These are phyloP conservation scores for Chloroclysta siterata DNA, from an alignment of 2,888 invertebrate species.

Conservation along the genomic window DNA sequence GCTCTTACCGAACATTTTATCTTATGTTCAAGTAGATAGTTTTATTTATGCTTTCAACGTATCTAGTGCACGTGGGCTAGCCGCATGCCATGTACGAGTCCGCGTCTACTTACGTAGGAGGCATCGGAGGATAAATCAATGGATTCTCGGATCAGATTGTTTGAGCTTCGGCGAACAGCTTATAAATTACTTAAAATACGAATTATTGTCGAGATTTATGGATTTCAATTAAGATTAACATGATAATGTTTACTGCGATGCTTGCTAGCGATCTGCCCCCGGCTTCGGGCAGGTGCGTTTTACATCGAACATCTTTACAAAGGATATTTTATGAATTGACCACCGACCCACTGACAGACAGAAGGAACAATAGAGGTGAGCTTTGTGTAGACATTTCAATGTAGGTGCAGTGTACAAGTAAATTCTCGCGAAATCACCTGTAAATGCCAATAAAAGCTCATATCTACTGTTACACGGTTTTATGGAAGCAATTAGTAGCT, in stretches of 20 bases:
- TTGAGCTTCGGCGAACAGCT: constrained; percentile 14
- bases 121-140: constrained; percentile 20
- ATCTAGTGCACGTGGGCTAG: constrained; percentile 11
- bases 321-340: neutral
- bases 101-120: constrained; percentile 15
- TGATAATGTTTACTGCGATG: constrained; percentile 12
- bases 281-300: neutral
- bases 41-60: constrained; percentile 10
- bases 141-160: constrained; percentile 9
- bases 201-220: constrained; percentile 21
- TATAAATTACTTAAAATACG: constrained; percentile 21
- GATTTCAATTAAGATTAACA: constrained; percentile 25
- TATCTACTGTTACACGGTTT: constrained; percentile 19
- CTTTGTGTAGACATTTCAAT: neutral
- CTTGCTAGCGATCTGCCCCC: neutral
- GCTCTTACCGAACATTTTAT: constrained; percentile 5
- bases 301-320: neutral
- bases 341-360: neutral
- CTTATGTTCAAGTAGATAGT: constrained; percentile 13
- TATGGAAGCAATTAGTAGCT: constrained; percentile 26
- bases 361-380: neutral
- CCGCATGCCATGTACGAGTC: too few species aligned
- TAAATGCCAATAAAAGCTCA: constrained; percentile 18
- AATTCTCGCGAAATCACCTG: constrained; percentile 9
- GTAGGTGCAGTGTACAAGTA: neutral